Evolutionary conservation across 2,113 vertebrate genomes (phyloP).

Genomic region (Rafetus swinhoei): DNA sequence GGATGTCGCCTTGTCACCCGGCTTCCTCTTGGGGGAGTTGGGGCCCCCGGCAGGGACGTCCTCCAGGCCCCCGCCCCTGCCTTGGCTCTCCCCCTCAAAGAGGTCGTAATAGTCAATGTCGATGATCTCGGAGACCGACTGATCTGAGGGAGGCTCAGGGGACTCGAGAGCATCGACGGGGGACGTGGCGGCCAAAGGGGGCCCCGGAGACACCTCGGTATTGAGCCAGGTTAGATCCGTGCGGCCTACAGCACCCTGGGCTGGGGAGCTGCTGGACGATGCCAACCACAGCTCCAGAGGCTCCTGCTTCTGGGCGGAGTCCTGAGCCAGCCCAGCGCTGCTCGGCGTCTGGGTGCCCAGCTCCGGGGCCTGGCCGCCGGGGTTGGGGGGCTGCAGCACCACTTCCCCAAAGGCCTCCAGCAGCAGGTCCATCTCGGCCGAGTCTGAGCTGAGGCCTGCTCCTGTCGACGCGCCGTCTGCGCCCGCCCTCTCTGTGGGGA

Average conservation of each 20-base stretch:
- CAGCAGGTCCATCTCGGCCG: conserved; percentile 77
- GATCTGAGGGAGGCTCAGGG: conserved; percentile 37
- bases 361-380: not conserved
- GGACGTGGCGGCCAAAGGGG: conserved; percentile 49
- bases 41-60: conserved; percentile 71
- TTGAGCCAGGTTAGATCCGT: conserved; percentile 76
- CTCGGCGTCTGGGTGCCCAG: not conserved
- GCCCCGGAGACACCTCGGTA: conserved; percentile 54
- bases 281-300: conserved; percentile 53
- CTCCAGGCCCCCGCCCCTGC: conserved; percentile 65
- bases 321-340: not conserved
- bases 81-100: conserved; percentile 65
- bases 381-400: not conserved
- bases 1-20: conserved; percentile 80
- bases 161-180: conserved; percentile 52
- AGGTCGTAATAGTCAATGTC: conserved; percentile 89
- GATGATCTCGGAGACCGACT: conserved; percentile 71
- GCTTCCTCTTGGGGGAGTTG: conserved; percentile 24
- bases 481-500: not conserved
- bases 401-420: conserved; percentile 54
- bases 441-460: conserved; percentile 67
- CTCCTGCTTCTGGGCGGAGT: conserved; percentile 61
- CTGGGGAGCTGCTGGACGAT: conserved; percentile 66
- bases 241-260: conserved; percentile 65
- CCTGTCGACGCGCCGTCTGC: conserved; percentile 17